Evolutionary conservation across 2,797 vertebrate genomes (phyloP).

Genomic region (Lacerta viridis): DNA sequence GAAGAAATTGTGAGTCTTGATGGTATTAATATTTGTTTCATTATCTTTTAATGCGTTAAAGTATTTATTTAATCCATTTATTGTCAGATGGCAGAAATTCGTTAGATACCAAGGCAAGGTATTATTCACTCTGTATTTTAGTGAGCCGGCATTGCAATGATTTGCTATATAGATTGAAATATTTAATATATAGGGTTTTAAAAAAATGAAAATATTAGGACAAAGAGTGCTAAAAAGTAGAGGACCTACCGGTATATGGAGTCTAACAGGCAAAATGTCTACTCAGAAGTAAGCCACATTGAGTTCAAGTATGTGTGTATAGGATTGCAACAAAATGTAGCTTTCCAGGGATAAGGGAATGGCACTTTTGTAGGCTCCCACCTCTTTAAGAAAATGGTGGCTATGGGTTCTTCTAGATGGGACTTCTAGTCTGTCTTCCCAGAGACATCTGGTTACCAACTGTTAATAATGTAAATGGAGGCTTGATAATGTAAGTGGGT

Average conservation of each 20-base stretch:
- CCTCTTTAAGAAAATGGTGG: neutral
- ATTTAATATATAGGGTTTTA: neutral
- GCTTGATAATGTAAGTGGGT: too few species aligned
- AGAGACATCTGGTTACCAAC: too few species aligned
- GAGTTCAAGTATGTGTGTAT: too few species aligned
- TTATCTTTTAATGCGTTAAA: neutral
- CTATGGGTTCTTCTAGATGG: too few species aligned
- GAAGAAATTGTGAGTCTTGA: neutral
- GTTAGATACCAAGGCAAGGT: neutral
- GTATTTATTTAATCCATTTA: neutral
- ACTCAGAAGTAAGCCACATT: too few species aligned
- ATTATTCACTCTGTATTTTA: slow-evolving; percentile 6
- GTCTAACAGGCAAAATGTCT: too few species aligned
- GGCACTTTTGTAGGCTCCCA: neutral
- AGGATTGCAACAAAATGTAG: neutral
- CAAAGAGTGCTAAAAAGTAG: too few species aligned
- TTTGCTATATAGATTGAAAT: neutral
- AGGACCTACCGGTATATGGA: too few species aligned
- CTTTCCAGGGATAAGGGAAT: neutral
- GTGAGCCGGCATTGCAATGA: neutral
- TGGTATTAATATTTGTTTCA: slow-evolving; percentile 5
- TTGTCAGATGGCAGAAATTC: neutral
- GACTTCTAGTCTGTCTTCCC: too few species aligned
- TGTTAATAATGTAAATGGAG: too few species aligned
- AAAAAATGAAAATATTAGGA: neutral